These are phyloP conservation scores for Myodes glareolus DNA, from an alignment of 2,113 vertebrate species.

Conservation along the genomic window DNA sequence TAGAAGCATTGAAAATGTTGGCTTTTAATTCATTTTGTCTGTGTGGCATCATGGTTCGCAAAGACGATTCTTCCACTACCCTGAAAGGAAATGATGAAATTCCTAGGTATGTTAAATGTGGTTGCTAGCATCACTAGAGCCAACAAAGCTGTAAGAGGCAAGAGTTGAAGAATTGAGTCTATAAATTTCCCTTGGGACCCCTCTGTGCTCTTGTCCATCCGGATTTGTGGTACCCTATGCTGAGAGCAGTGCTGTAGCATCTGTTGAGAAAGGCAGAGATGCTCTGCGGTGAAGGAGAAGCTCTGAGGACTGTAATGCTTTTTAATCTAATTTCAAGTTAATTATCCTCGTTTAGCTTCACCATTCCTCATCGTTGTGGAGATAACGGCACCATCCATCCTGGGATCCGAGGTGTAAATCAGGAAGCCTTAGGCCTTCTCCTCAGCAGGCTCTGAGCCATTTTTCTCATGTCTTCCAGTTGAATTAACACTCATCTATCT, in stretches of 20 bases:
- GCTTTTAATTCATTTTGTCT: not conserved
- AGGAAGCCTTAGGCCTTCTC: not conserved
- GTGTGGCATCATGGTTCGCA: not conserved
- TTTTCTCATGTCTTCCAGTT: constrained; percentile 38
- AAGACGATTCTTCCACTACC: not conserved
- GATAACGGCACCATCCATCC: not conserved
- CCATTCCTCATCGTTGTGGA: not conserved
- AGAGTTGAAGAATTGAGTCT: not conserved
- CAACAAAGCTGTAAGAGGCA: not conserved
- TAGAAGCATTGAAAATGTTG: not conserved
- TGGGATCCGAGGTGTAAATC: not conserved
- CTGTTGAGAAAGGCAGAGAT: not conserved
- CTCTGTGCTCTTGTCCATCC: not conserved
- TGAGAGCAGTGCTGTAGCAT: not conserved
- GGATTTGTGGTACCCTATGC: not conserved
- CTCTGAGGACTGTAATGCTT: not conserved
- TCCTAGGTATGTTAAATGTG: not conserved
- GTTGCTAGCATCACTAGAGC: not conserved
- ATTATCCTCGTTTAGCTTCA: not conserved
- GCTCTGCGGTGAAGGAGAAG: not conserved
- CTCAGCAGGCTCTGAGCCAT: not conserved
- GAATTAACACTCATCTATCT: constrained; percentile 6
- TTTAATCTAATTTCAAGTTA: constrained; percentile 11
- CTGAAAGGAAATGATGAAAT: not conserved
- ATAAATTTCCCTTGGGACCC: not conserved